A percentile compares a stretch with the other conserved stretches of the same genome.
phyloP scores from a whole-genome alignment of 1,140 invertebrate genomes.

The Zeugodacus cucurbitae region DNA sequence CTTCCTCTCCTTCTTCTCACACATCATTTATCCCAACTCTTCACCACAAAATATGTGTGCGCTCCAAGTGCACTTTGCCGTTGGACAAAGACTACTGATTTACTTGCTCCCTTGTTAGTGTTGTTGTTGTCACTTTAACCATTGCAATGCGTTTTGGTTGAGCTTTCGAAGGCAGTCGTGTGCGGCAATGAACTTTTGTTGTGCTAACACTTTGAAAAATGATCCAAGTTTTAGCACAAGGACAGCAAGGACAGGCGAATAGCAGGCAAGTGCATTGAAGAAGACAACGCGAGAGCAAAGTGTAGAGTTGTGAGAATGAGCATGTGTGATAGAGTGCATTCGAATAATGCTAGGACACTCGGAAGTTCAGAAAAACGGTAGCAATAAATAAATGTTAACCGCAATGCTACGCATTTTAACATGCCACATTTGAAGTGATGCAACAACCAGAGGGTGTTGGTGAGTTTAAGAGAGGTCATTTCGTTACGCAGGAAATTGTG shows the following conservation, averaged over 20 bases:
- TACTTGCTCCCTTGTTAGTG: background rate
- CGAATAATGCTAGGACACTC: background rate
- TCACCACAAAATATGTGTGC: background rate
- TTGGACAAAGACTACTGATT: background rate
- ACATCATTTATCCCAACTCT: background rate
- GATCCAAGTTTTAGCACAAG: background rate
- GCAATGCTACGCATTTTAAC: background rate
- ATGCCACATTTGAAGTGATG: background rate
- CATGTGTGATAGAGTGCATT: background rate
- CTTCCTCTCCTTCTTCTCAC: background rate
- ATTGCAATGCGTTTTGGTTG: background rate
- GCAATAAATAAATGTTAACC: background rate
- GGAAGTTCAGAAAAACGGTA: background rate
- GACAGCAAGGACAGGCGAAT: background rate
- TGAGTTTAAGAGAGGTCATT: too few relatives aligned
- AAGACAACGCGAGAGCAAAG: too few relatives aligned
- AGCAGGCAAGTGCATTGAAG: too few relatives aligned
- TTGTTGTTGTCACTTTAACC: background rate
- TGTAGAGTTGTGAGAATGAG: too few relatives aligned
- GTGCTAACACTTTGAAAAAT: constrained; percentile 23
- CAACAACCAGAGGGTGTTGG: too few relatives aligned
- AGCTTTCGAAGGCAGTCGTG: background rate
- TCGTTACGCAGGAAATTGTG: too few relatives aligned
- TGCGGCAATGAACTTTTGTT: background rate
- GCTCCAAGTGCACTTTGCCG: background rate